Base-by-base conservation (phyloP, 1,140 invertebrate species). In the Drosophila triauraria region DNA sequence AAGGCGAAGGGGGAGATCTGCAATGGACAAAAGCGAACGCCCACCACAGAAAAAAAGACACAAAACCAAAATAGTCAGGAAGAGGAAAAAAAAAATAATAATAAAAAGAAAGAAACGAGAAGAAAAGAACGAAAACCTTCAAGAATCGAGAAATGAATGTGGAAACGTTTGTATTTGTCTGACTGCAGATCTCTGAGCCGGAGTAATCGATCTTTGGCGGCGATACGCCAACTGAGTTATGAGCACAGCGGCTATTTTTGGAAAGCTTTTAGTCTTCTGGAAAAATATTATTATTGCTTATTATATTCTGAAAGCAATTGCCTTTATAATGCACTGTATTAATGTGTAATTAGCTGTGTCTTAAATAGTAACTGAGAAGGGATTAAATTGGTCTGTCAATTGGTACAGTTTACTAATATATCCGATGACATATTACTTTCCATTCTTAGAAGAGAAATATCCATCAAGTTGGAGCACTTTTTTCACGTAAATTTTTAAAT, bases 121-220 rank as follows among this genome's bases (percentile, higher is more conserved):
- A 38, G 17, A 59, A 60, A 43, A 72, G 70, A 60, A 74, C 23
- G 23, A 72, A 72, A 74, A 43, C 20, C 53, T 2, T 32, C n/a
- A 10, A 70, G 67, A 68, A 68, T 70, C 67, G 48, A 70, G 67
- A 70, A 70, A 70, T 70, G 48, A 56, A 70, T 70, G 67, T 70
- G 63, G 17, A 54, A 70, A 70, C 67, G 67, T 68, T 68, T 70
- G 67, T 70, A 68, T 68, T 70, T 70, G 67, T 70, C 67, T 56
- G 67, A 15, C 63, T 68, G 48, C 63, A 70, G 62, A 70, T 68
- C 63, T 70, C n/a, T 46, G 40, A 46, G 63, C 40, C 17, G 25
- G 10, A 54, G 67, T 54, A 70, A 70, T 70, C 67, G 67, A 70
- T 70, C 67, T 70, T 70, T 70, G 67, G 40, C 48, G 4, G 30